Conservation (phyloP, 1,140 invertebrate species). For the Caenorhabditis tropicalis region DNA sequence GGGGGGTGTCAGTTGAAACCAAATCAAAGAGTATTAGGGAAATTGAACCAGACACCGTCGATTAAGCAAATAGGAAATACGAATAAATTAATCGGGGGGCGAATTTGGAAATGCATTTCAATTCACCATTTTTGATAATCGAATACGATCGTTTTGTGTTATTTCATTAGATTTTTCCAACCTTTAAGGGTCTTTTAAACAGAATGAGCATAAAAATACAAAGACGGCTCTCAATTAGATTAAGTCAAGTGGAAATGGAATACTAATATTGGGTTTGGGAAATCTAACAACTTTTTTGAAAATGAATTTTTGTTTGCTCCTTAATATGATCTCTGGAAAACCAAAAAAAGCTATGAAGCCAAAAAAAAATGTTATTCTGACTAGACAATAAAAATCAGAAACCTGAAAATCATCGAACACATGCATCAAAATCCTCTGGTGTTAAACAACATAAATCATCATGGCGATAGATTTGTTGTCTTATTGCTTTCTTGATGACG, state of each 20-base stretch:
- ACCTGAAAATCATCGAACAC: background rate
- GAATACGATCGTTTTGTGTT: too few relatives aligned
- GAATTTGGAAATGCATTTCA: too few relatives aligned
- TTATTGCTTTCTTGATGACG: constrained; percentile 11
- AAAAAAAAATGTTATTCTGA: background rate
- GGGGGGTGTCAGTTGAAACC: background rate
- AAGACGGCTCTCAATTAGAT: too few relatives aligned
- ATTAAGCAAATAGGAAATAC: background rate
- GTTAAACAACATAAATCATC: constrained; percentile 33
- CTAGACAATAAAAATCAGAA: background rate
- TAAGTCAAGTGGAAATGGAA: too few relatives aligned
- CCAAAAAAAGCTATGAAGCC: too few relatives aligned
- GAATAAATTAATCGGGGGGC: background rate
- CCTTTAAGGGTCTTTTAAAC: too few relatives aligned
- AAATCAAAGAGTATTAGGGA: background rate
- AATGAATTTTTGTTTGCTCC: too few relatives aligned
- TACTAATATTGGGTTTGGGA: too few relatives aligned
- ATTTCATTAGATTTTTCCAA: too few relatives aligned
- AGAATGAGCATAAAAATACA: too few relatives aligned
- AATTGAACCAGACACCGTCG: background rate
- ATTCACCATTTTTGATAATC: too few relatives aligned
- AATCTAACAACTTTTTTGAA: background rate
- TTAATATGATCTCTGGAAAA: too few relatives aligned
- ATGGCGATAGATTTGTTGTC: background rate
- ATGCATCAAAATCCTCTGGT: constrained; percentile 16